Evolutionary conservation across 2,888 invertebrate genomes (phyloP).

Genomic region (Linnaemya vulpina): DNA sequence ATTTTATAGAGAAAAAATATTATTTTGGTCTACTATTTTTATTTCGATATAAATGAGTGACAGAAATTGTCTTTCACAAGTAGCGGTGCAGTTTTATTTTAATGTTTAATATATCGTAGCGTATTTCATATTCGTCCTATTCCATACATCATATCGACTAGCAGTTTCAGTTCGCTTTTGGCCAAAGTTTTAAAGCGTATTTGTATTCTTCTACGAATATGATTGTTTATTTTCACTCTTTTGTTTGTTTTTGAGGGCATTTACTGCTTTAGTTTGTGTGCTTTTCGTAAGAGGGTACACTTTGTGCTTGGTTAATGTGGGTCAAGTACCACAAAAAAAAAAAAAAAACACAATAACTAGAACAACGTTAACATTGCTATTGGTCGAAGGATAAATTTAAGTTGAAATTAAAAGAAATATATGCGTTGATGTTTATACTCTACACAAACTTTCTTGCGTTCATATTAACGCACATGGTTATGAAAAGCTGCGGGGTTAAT

Average conservation of each 20-base stretch:
- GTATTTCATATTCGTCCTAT: background rate
- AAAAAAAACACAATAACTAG: slow-evolving; percentile 39
- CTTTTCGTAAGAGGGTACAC: slow-evolving; percentile 59
- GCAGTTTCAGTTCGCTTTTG: slow-evolving; percentile 25
- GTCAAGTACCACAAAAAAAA: slow-evolving; percentile 65
- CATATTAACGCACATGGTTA: slow-evolving; percentile 14
- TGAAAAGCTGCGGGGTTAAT: slow-evolving; percentile 36
- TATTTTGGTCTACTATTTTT: too few species aligned
- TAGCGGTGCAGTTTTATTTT: too few species aligned
- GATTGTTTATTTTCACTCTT: slow-evolving; percentile 18
- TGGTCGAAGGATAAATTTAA: slow-evolving; percentile 68
- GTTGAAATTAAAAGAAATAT: slow-evolving; percentile 64
- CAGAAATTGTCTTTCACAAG: too few species aligned
- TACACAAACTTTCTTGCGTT: slow-evolving; percentile 1
- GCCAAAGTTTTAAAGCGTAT: slow-evolving; percentile 35
- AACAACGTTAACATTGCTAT: slow-evolving; percentile 67
- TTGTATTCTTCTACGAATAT: slow-evolving; percentile 26
- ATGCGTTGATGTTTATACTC: slow-evolving; percentile 52
- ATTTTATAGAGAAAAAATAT: too few species aligned
- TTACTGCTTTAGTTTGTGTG: slow-evolving; percentile 50
- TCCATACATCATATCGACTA: background rate
- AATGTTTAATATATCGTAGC: background rate
- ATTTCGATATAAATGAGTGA: too few species aligned
- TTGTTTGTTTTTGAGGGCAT: slow-evolving; percentile 60
- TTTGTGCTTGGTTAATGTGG: slow-evolving; percentile 68